These are phyloP conservation scores for Melanostigma gelatinosum DNA, from an alignment of 2,113 vertebrate genomes.

Conservation along the genomic window DNA sequence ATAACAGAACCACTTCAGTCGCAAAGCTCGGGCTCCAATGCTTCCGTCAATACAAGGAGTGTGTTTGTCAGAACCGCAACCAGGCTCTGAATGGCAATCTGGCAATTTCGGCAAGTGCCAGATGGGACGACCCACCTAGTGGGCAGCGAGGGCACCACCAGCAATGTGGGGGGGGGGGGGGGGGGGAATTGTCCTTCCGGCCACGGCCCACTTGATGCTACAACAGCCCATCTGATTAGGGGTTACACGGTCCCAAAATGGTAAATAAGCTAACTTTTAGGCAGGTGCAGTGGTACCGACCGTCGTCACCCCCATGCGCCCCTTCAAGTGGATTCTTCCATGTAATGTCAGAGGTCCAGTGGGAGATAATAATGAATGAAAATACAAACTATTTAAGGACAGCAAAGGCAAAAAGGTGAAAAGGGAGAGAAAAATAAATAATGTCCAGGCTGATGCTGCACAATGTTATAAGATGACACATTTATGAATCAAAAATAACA, in stretches of 20 bases:
- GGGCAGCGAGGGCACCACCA: background rate
- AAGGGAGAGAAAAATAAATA: background rate
- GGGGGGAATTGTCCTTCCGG: background rate
- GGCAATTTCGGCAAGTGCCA: background rate
- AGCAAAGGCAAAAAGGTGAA: background rate
- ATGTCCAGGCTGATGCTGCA: background rate
- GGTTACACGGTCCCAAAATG: background rate
- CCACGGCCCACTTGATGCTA: background rate
- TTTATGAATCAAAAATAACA: background rate
- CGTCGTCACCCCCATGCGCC: background rate
- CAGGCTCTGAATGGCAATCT: background rate
- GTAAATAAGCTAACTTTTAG: background rate
- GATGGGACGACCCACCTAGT: background rate
- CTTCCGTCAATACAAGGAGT: conserved; percentile 39
- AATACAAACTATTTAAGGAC: background rate
- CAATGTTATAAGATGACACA: background rate
- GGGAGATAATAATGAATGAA: background rate
- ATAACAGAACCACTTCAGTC: conserved; percentile 64
- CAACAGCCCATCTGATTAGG: background rate
- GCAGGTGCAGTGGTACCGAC: background rate
- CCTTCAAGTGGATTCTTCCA: background rate
- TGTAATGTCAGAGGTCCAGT: background rate
- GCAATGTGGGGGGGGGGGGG: no score
- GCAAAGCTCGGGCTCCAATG: conserved; percentile 18
- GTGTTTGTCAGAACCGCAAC: conserved; percentile 13